Evolutionary conservation across 2,888 invertebrate genomes (phyloP), one percentile per base, ranked within the genome.

Genomic region (Saturnia japonica): DNA sequence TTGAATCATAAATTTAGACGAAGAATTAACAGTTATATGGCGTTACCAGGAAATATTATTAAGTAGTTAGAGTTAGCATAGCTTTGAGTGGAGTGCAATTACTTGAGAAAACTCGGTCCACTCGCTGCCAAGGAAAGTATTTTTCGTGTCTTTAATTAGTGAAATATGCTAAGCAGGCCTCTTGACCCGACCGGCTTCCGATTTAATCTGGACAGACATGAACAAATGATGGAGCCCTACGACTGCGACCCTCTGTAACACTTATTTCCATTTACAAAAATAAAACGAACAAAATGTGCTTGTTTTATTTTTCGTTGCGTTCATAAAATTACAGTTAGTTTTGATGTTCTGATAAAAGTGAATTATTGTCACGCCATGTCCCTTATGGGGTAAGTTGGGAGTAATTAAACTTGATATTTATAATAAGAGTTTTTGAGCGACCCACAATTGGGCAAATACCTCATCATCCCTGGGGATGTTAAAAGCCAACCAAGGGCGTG

Each of bases 101-200:
- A 22, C 51, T 54, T 64, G 19, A 60, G 28, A 12, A 22, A 22
- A 67, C 51, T 66, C 40, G 42, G 19, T 42, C 47, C 47, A 62
- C 70, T 54, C 70, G 40, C 47, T 16, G 43, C 51, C 42, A 45
- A 70, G 62, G 34, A 70, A 70, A 75, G 76, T 70, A 73, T 76
- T 78, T 78, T 80, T 72, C 78, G 81, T 78, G 80, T 85, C 83
- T 89, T 88, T 89, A 90, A 90, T 90, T 90, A 88, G 86, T 84
- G 78, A 82, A 89, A 85, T 87, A 88, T 88, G 89, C 80, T 88
- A 88, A 89, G 77, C 79, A 82, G 71, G 74, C 71, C 75, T 75
- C 81, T 79, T 72, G 78, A 72, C 62, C 64, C 78, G 74, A 69
- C 74, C 78, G 74, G 75, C 77, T 73, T 74, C 75, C 76, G 81